Percentiles rank a stretch among this genome's conserved stretches.
Evolutionary conservation across 2,797 vertebrate genomes (phyloP).

Genomic region (Phaenicophaeus curvirostris): DNA sequence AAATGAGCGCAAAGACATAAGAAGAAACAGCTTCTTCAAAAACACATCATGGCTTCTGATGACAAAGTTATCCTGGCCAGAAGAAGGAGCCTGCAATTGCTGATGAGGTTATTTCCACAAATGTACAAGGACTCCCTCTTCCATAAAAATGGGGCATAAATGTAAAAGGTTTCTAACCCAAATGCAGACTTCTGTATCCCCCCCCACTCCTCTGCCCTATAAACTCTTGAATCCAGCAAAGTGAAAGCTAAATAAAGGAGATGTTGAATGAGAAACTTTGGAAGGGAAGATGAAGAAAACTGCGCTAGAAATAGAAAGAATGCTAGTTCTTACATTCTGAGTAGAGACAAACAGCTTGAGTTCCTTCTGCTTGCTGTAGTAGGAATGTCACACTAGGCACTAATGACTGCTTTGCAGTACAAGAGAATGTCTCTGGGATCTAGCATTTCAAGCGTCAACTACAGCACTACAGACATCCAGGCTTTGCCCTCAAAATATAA

Average conservation of each 20-base stretch:
- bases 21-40: neutral
- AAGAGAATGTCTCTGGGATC: neutral
- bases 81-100: neutral
- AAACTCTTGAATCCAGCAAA: neutral
- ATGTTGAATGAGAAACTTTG: neutral
- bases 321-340: neutral
- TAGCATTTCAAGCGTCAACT: slow-evolving; percentile 1
- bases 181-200: neutral
- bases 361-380: slow-evolving; percentile 10
- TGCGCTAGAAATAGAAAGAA: neutral
- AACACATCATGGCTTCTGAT: neutral
- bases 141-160: neutral
- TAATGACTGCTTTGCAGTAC: neutral
- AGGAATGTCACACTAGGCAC: neutral
- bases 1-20: neutral
- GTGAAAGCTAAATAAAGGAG: neutral
- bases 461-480: neutral
- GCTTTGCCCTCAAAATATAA: slow-evolving; percentile 2
- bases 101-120: neutral
- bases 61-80: neutral
- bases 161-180: neutral
- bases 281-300: slow-evolving; percentile 3
- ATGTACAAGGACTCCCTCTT: neutral
- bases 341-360: slow-evolving; percentile 26
- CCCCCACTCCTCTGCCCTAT: too few species aligned